These are phyloP conservation scores for Archips xylosteana DNA, from an alignment of 2,888 invertebrate genomes.

Conservation along the genomic window DNA sequence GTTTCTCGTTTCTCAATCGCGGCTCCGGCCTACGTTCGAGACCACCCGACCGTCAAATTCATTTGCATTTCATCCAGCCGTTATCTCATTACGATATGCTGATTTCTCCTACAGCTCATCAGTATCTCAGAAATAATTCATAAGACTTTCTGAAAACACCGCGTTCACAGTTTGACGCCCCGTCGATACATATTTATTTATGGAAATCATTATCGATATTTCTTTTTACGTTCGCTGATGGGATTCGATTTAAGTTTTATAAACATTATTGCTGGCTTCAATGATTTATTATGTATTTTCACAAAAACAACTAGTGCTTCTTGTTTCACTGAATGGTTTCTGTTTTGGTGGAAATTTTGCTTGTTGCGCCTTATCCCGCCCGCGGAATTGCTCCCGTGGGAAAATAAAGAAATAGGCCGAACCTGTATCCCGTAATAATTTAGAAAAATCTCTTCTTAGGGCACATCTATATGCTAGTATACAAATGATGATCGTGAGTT, in stretches of 20 bases:
- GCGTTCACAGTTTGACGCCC: slow-evolving; percentile 44
- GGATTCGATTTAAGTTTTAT: slow-evolving; percentile 30
- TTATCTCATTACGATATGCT: slow-evolving; percentile 73
- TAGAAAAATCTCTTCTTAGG: too few species aligned
- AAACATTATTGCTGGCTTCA: slow-evolving; percentile 19
- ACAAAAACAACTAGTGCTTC: slow-evolving; percentile 8
- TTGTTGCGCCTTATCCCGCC: neutral
- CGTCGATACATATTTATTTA: slow-evolving; percentile 56
- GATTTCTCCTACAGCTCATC: slow-evolving; percentile 56
- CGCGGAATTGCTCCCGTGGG: too few species aligned
- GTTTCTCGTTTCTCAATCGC: slow-evolving; percentile 12
- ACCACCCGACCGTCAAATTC: slow-evolving; percentile 60
- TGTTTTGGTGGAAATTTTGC: slow-evolving; percentile 3
- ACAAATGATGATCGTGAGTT: too few species aligned
- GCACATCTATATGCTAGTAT: too few species aligned
- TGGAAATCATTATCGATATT: slow-evolving; percentile 52
- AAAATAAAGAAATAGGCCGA: too few species aligned
- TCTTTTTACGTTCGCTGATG: slow-evolving; percentile 30
- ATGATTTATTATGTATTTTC: slow-evolving; percentile 21
- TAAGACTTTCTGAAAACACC: slow-evolving; percentile 55
- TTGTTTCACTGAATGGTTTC: neutral
- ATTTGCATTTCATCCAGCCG: slow-evolving; percentile 74
- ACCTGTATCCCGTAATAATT: too few species aligned
- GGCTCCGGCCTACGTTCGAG: slow-evolving; percentile 13
- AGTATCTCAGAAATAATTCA: slow-evolving; percentile 61